Percentiles rank a stretch among this genome's conserved stretches.
These are phyloP conservation scores for Silurus aristotelis DNA, from an alignment of 2,797 vertebrate genomes.

Conservation along the genomic window DNA sequence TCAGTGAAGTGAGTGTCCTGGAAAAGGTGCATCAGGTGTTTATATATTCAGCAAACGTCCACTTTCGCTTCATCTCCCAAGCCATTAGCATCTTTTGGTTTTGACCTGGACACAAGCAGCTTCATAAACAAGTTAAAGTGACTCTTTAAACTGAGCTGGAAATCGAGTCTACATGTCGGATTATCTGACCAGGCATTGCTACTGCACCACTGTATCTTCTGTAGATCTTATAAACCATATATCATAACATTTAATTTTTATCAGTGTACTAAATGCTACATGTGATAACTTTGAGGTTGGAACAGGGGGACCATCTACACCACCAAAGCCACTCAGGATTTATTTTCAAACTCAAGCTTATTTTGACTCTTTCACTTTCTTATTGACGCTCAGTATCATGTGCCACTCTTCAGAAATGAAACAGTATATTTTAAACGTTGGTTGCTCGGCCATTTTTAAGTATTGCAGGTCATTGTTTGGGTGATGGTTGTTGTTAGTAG, in stretches of 20 bases:
- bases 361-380: conserved; percentile 7
- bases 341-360: neutral
- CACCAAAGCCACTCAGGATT: neutral
- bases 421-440: neutral
- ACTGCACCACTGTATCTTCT: neutral
- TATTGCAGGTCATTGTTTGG: too few species aligned
- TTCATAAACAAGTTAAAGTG: neutral
- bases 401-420: neutral
- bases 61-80: neutral
- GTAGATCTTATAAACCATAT: neutral
- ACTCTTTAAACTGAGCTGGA: neutral
- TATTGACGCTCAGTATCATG: neutral
- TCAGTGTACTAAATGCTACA: neutral
- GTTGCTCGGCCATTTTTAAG: too few species aligned
- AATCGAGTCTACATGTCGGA: neutral
- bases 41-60: conserved; percentile 14
- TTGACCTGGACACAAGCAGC: neutral
- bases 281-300: neutral
- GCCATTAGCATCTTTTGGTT: conserved; percentile 3
- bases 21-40: neutral
- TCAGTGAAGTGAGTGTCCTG: neutral
- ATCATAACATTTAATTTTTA: neutral
- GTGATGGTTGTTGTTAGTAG: too few species aligned
- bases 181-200: neutral
- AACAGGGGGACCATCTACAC: neutral